Percentiles rank a stretch among this genome's conserved stretches.
Evolutionary conservation across 2,113 vertebrate species (phyloP).

Genomic region (Prinia subflava): DNA sequence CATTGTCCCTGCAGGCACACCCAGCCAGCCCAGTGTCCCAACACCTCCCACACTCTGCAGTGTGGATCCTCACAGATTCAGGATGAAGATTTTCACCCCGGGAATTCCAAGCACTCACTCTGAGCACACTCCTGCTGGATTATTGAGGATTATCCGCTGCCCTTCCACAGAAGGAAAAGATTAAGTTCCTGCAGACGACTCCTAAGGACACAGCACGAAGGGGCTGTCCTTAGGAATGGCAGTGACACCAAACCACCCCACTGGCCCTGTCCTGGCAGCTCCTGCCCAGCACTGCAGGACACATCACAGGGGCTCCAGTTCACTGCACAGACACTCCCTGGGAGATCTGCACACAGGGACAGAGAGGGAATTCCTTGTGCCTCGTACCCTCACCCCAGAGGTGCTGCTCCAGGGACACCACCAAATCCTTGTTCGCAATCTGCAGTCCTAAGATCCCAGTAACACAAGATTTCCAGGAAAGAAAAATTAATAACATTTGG

Average conservation of each 20-base stretch:
- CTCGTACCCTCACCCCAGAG: not conserved
- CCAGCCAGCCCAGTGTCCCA: fast-evolving
- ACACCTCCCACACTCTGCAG: fast-evolving
- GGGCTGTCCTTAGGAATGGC: not conserved
- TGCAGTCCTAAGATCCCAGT: not conserved
- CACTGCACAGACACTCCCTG: not conserved
- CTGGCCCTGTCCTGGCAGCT: not conserved
- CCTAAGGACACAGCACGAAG: fast-evolving
- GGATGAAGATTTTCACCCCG: not conserved
- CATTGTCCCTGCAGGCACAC: not conserved
- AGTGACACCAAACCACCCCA: fast-evolving
- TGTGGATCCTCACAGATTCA: not conserved
- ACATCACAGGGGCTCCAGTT: fast-evolving
- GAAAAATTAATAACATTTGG: too few relatives aligned
- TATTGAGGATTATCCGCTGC: not conserved
- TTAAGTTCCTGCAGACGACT: not conserved
- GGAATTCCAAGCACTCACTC: not conserved
- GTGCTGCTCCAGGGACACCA: not conserved
- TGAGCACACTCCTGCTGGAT: not conserved
- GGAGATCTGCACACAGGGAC: fast-evolving
- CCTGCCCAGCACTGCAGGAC: not conserved
- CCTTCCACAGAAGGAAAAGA: not conserved
- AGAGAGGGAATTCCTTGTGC: not conserved
- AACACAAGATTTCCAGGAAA: not conserved
- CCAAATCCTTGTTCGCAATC: not conserved